Percentiles rank a stretch among this genome's conserved stretches.
These are phyloP conservation scores for Hemibagrus guttatus DNA, from an alignment of 2,797 vertebrate species.

Conservation along the genomic window DNA sequence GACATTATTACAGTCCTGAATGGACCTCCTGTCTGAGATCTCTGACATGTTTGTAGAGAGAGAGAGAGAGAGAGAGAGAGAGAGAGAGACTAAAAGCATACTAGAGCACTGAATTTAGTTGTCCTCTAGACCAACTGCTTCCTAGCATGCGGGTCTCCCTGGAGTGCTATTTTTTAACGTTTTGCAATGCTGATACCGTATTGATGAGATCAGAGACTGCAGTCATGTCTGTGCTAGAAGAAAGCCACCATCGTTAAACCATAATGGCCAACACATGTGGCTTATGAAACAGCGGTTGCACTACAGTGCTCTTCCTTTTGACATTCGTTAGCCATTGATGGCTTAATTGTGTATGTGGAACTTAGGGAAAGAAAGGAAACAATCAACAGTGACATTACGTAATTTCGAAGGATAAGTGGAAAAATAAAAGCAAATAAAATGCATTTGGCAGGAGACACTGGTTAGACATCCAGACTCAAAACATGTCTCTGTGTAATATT, in stretches of 20 bases:
- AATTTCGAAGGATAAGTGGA: constrained; percentile 41
- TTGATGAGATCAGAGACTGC: constrained; percentile 51
- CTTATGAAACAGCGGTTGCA: constrained; percentile 48
- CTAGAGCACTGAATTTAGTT: not conserved
- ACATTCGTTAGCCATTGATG: constrained; percentile 61
- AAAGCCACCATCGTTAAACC: constrained; percentile 51
- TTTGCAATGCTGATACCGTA: constrained; percentile 43
- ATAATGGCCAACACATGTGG: constrained; percentile 63
- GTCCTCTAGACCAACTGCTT: not conserved
- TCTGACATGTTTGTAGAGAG: constrained; percentile 19
- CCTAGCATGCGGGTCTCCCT: not conserved
- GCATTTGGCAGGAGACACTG: constrained; percentile 6
- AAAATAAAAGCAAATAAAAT: constrained; percentile 10
- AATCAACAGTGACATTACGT: constrained; percentile 56
- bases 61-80: not conserved
- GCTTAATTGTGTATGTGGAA: constrained; percentile 62
- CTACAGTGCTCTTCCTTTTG: constrained; percentile 48
- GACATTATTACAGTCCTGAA: constrained; percentile 22
- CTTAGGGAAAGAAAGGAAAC: constrained; percentile 57
- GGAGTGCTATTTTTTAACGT: constrained; percentile 38
- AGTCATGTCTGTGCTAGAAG: constrained; percentile 35
- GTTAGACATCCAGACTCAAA: not conserved
- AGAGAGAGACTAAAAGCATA: constrained; percentile 6
- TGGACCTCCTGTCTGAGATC: not conserved
- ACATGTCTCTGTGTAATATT: not conserved